Base-by-base conservation (phyloP, 2,888 invertebrate species). In the Dioctria rufipes region DNA sequence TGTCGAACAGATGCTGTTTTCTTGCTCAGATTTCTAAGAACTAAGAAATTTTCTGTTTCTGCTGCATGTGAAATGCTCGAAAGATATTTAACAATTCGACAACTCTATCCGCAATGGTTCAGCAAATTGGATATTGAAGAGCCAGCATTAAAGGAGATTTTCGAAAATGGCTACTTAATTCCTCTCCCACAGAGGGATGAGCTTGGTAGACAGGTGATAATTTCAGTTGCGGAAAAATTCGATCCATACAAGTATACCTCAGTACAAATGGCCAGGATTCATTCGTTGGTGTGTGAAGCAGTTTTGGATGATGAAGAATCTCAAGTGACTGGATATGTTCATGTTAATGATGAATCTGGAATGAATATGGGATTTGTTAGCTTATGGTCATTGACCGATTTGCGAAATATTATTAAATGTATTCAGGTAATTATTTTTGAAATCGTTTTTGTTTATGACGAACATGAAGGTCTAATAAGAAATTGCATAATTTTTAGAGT, bases 41-140 rank as follows among this genome's bases (percentile, higher is more conserved):
- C 95, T 63, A 95, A 96, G 89, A 97, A 96, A 87, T 97, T 95
- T 89, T 95, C 95, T 51, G 92, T 97, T 37, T 95, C 95, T 0
- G 92, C 94, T 87, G 94, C 97, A 0, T 95, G 96, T 85, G 94
- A 95, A 83, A 95, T 97, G 93, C 89, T 97, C 83, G 96, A 97
- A 87, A 92, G 95, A 71, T 97, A 97, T 88, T 90, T 97, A 80
- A 94, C 94, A 46, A 95, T 96, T 83, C 91, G 97, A 5, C 95
- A 96, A 87, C 90, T 96, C 85, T 94, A 95, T 86, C 95, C 96
- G 0, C 92, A 94, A 75, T 96, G 96, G 96, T 97, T 96, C 90
- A 92, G 92, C 84, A 93, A 94, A 81, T 90, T 96, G 71, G 95
- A 96, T 86, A 93, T 95, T 77, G 90, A 94, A 81, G 96, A 96